Conservation (phyloP, 2,113 vertebrate species). For the Pontoporia blainvillei region DNA sequence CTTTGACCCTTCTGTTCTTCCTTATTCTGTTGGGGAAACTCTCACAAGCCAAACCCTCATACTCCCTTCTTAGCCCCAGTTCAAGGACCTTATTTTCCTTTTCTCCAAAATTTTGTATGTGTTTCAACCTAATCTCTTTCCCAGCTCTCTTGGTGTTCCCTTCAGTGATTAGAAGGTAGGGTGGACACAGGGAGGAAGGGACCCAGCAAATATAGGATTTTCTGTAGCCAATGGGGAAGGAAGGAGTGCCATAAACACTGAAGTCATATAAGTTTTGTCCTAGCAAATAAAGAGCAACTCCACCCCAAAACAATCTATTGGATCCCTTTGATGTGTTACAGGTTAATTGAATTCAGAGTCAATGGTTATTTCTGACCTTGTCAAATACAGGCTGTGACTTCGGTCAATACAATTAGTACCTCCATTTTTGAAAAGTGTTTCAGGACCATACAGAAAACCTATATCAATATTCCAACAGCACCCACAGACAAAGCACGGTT, state of each 20-base stretch:
- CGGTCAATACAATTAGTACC: neutral
- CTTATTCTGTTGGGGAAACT: neutral
- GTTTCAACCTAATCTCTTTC: neutral
- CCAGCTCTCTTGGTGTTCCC: neutral
- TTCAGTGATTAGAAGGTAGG: neutral
- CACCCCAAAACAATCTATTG: neutral
- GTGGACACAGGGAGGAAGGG: rapidly evolving
- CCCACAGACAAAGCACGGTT: neutral
- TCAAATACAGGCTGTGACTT: neutral
- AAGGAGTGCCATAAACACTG: neutral
- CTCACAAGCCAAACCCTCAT: neutral
- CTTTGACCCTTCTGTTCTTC: neutral
- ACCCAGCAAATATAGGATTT: neutral
- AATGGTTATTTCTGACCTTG: neutral
- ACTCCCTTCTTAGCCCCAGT: neutral
- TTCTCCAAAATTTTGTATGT: neutral
- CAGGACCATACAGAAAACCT: neutral
- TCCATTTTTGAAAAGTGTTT: neutral
- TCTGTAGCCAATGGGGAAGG: neutral
- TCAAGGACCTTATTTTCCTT: neutral
- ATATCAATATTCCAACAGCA: neutral
- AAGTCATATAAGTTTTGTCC: neutral
- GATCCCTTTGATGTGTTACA: neutral
- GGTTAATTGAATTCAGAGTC: neutral
- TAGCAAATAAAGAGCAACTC: neutral